Conservation (phyloP, 1,140 invertebrate genomes). For the Adelges cooleyi region DNA sequence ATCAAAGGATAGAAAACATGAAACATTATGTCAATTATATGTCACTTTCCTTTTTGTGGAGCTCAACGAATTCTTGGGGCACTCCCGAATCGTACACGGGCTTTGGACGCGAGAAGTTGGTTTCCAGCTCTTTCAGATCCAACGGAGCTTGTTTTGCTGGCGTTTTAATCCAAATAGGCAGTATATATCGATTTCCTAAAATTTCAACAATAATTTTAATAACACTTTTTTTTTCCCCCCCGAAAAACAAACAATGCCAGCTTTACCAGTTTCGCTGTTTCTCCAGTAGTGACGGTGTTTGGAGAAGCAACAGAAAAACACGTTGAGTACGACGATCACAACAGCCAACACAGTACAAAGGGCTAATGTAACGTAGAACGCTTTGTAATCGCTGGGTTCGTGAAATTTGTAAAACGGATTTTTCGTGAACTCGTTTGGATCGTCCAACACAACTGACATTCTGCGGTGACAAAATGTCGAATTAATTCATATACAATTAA, state of each 20-base stretch:
- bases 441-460: slow-evolving; percentile 41
- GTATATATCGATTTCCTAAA: slow-evolving; percentile 67
- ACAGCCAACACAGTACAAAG: slow-evolving; percentile 59
- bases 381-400: slow-evolving; percentile 53
- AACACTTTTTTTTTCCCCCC: not conserved
- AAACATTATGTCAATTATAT: slow-evolving; percentile 55
- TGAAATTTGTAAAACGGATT: slow-evolving; percentile 52
- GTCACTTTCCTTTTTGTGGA: slow-evolving; percentile 69
- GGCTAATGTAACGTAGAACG: slow-evolving; percentile 65
- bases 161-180: slow-evolving; percentile 67
- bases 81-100: slow-evolving; percentile 35
- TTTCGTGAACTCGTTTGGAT: slow-evolving; percentile 50
- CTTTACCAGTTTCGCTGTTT: slow-evolving; percentile 60
- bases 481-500: too few relatives aligned
- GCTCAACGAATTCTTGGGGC: slow-evolving; percentile 48
- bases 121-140: slow-evolving; percentile 60
- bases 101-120: slow-evolving; percentile 35
- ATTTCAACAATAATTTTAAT: slow-evolving; percentile 28
- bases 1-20: slow-evolving; percentile 61
- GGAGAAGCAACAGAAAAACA: slow-evolving; percentile 66
- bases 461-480: not conserved
- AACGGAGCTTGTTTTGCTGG: slow-evolving; percentile 71
- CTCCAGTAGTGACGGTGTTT: slow-evolving; percentile 66
- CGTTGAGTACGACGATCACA: slow-evolving; percentile 57
- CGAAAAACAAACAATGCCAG: not conserved